phyloP scores from a whole-genome alignment of 2,888 invertebrate species.

The Lordiphosa andalusiaca region DNA sequence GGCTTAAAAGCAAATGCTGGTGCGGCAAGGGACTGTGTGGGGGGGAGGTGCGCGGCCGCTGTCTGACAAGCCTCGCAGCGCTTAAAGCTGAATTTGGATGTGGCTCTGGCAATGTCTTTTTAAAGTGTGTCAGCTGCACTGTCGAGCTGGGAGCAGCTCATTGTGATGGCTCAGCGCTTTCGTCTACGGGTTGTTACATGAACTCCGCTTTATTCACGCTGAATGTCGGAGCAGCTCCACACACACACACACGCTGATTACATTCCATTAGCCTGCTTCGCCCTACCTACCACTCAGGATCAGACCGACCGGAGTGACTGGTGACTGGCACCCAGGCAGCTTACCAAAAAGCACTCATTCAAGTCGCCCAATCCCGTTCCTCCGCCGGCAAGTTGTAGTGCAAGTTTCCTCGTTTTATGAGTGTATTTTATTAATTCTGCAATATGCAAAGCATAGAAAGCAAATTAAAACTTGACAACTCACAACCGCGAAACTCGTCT shows the following conservation, averaged over 20 bases:
- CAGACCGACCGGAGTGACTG: slow-evolving; percentile 4
- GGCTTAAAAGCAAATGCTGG: slow-evolving; percentile 14
- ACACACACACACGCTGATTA: slow-evolving; percentile 37
- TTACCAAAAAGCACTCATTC: slow-evolving; percentile 1
- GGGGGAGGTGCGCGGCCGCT: too few relatives aligned
- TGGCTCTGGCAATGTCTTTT: slow-evolving; percentile 55
- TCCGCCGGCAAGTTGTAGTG: slow-evolving; percentile 15
- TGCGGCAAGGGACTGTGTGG: slow-evolving; percentile 1
- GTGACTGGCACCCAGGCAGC: slow-evolving; percentile 6
- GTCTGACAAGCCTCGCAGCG: slow-evolving; percentile 58
- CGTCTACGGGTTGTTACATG: neutral
- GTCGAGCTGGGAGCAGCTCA: slow-evolving; percentile 1
- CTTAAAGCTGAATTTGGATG: slow-evolving; percentile 51
- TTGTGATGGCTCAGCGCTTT: too few relatives aligned
- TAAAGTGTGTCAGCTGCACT: slow-evolving; percentile 60
- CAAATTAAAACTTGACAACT: slow-evolving; percentile 22
- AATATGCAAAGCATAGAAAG: slow-evolving; percentile 9
- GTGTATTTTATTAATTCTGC: slow-evolving; percentile 37
- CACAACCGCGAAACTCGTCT: slow-evolving; percentile 10
- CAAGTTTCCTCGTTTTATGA: slow-evolving; percentile 11
- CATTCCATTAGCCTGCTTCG: slow-evolving; percentile 35
- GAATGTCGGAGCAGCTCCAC: slow-evolving; percentile 18
- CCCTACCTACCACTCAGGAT: slow-evolving; percentile 4
- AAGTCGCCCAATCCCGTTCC: slow-evolving; percentile 6
- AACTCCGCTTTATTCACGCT: slow-evolving; percentile 27